Evolutionary conservation across 2,113 vertebrate species (phyloP).

Genomic region (Addax nasomaculatus): DNA sequence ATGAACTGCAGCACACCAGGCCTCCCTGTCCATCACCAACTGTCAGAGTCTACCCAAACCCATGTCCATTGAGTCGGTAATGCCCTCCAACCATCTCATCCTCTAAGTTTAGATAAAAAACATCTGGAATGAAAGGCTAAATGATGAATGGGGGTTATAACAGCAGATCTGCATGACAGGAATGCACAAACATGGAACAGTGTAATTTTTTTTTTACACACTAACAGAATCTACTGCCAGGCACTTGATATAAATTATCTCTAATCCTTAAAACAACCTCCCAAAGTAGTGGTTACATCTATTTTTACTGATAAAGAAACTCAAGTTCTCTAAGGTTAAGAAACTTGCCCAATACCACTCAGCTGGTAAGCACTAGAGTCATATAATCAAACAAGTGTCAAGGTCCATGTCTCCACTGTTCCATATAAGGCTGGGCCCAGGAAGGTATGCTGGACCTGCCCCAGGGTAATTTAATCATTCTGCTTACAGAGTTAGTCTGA

Average conservation of each 20-base stretch:
- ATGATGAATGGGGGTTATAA: not conserved
- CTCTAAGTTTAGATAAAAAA: not conserved
- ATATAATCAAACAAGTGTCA: not conserved
- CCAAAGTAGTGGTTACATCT: not conserved
- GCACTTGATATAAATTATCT: slow-evolving; percentile 11
- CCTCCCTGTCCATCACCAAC: not conserved
- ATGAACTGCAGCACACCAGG: not conserved
- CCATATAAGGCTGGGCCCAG: not conserved
- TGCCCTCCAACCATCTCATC: not conserved
- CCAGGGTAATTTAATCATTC: not conserved
- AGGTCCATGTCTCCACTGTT: not conserved
- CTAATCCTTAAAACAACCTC: not conserved
- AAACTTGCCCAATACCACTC: not conserved
- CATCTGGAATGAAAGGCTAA: not conserved
- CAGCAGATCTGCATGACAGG: not conserved
- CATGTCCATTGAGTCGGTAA: not conserved
- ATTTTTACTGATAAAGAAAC: not conserved
- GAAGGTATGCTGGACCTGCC: not conserved
- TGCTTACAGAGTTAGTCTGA: not conserved
- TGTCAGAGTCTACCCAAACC: not conserved
- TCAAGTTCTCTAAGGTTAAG: not conserved
- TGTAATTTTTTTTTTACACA: not conserved
- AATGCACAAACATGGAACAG: not conserved
- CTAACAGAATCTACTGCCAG: not conserved
- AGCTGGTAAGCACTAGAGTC: not conserved